Evolutionary conservation across 2,797 vertebrate species (phyloP), one percentile per base, ranked within the genome.

Genomic region (Rhyacichthys aspro): DNA sequence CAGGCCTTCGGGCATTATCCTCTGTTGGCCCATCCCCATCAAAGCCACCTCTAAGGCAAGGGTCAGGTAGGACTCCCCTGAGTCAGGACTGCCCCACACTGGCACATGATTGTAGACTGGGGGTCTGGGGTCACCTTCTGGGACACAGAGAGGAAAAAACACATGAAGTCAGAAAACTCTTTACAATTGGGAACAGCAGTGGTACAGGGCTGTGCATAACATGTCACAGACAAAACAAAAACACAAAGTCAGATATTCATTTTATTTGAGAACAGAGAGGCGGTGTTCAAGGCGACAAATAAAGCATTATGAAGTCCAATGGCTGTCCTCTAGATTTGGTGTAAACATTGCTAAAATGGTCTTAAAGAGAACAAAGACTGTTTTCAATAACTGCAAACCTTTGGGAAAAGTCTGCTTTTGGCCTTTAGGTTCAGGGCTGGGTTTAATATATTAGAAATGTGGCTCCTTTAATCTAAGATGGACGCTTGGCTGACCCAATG

Each of bases 21-120:
- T 93, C 85, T 99, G 97, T 84, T 99, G 97, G 55, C 97, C 97
- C 95, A 99, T 96, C 7, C 97, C 97, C 95, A 99, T 95, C 70
- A 99, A 87, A 8, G 96, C 95, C 83, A 98, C 97, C 89, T 99
- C 97, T 71, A 98, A 85, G 58, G 97, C 95, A 80, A 99, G 73
- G 6, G 96, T 95, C 81, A 99, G 91, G 90, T 96, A 98, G 11
- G 97, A 98, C 84, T 98, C 97, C 15, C 91, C 83, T 1, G 82
- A 90, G 8, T 95, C 94, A 28, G 91, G 82, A 69, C 90, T 94
- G 58, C 94, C 89, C 74, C 91, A 91, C 1, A 98, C 92, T 1
- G 95, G 93, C 23, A 98, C 93, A 0, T 98, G 97, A 67, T 97
- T 96, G 87, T 97, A 99, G 56, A 95, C 91, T 0, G 96, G 95